Evolutionary conservation across 2,113 vertebrate species (phyloP).

Genomic region (Oriolus oriolus): DNA sequence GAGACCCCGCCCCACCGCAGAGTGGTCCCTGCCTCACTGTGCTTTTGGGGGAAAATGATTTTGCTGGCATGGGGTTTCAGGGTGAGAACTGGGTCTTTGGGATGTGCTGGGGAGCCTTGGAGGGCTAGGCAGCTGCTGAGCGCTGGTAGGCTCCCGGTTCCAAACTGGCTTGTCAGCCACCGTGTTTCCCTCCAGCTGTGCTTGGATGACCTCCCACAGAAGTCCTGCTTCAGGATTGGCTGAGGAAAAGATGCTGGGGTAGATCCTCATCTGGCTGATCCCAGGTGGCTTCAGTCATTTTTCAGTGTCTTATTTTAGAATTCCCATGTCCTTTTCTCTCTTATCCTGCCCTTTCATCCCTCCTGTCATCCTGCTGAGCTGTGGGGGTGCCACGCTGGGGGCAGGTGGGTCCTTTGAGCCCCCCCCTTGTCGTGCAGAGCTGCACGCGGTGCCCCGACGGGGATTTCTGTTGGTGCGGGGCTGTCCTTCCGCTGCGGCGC

Average conservation of each 20-base stretch:
- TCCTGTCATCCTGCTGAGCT: not conserved
- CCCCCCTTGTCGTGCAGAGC: not conserved
- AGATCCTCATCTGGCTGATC: not conserved
- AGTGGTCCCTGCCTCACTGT: rapidly evolving
- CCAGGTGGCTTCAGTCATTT: not conserved
- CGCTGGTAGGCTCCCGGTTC: rapidly evolving
- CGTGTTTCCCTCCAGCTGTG: not conserved
- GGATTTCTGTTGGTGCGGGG: not conserved
- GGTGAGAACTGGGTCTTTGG: not conserved
- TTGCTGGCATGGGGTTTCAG: not conserved
- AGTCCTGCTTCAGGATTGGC: not conserved
- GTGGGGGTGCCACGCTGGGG: not conserved
- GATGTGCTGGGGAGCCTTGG: not conserved
- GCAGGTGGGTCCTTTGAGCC: not conserved
- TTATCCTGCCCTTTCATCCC: not conserved
- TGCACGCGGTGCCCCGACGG: rapidly evolving
- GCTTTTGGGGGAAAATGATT: not conserved
- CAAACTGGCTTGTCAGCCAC: not conserved
- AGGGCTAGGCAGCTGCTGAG: not conserved
- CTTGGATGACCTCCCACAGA: not conserved
- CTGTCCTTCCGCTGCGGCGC: not conserved
- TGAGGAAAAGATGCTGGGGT: not conserved
- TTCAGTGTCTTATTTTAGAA: not conserved
- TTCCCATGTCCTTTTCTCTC: not conserved
- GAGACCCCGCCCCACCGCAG: rapidly evolving